Conservation (phyloP, 2,797 vertebrate genomes). For the Acrossocheilus fasciatus region DNA sequence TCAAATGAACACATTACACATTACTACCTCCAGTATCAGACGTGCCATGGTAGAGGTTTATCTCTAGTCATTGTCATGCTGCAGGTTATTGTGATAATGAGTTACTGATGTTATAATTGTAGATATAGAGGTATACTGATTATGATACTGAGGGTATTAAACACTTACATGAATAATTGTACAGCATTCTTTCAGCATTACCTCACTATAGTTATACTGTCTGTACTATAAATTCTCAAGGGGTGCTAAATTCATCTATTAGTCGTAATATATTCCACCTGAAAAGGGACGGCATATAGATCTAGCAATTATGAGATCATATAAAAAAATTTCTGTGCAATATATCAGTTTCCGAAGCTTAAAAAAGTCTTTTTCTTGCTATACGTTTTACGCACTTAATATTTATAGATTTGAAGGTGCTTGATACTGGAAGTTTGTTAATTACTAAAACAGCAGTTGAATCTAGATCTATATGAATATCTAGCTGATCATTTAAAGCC, state of each 20-base stretch:
- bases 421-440: conserved; percentile 77
- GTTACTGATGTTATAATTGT: conserved; percentile 79
- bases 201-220: conserved; percentile 73
- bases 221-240: conserved; percentile 69
- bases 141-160: conserved; percentile 74
- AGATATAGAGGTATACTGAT: conserved; percentile 79
- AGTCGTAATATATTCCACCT: conserved; percentile 56
- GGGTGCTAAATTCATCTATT: conserved; percentile 53
- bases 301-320: conserved; percentile 49
- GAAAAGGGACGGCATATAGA: conserved; percentile 56
- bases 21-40: conserved; percentile 80
- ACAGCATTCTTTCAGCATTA: conserved; percentile 78
- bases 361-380: conserved; percentile 37
- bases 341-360: conserved; percentile 47
- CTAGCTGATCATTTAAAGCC: conserved; percentile 75
- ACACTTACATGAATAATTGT: conserved; percentile 75
- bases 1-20: conserved; percentile 84
- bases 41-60: conserved; percentile 82
- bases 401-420: conserved; percentile 74
- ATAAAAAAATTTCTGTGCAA: conserved; percentile 52
- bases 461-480: conserved; percentile 72
- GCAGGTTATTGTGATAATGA: conserved; percentile 77
- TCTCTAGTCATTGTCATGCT: conserved; percentile 86
- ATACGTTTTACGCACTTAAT: conserved; percentile 60
- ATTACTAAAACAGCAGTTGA: conserved; percentile 77